Percentiles rank a stretch among this genome's conserved stretches.
phyloP scores from a whole-genome alignment of 1,140 invertebrate genomes.

The Drosophila ficusphila region DNA sequence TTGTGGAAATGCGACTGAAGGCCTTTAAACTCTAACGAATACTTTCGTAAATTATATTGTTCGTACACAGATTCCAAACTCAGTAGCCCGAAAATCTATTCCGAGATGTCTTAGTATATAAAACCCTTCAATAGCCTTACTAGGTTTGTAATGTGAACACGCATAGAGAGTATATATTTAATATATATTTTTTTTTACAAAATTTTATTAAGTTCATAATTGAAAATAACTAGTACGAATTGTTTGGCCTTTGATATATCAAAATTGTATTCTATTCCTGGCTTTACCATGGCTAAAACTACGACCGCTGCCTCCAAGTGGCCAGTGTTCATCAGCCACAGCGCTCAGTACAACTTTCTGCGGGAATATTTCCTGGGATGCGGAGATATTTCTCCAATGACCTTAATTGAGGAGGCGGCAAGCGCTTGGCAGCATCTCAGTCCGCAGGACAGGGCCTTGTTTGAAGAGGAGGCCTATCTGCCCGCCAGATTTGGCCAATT shows the following conservation, averaged over 20 bases:
- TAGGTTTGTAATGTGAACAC: neutral
- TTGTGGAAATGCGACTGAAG: neutral
- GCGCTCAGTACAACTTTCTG: constrained; percentile 1
- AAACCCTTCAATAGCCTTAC: neutral
- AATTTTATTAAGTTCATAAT: too few relatives aligned
- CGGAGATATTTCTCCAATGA: neutral
- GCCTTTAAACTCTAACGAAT: neutral
- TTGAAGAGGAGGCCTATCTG: neutral
- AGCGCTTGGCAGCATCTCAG: neutral
- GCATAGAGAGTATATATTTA: neutral
- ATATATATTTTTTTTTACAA: too few relatives aligned
- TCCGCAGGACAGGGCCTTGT: neutral
- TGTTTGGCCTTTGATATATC: too few relatives aligned
- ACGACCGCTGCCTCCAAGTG: neutral
- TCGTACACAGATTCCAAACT: too few relatives aligned
- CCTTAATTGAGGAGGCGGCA: neutral
- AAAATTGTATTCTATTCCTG: neutral
- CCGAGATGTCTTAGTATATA: neutral
- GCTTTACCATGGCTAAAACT: neutral
- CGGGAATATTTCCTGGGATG: neutral
- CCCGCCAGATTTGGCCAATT: neutral
- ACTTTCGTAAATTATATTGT: neutral
- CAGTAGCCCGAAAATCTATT: neutral
- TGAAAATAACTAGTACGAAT: too few relatives aligned
- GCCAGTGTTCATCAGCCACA: neutral